These are phyloP conservation scores for Spondyliosoma cantharus DNA, from an alignment of 2,797 vertebrate species.

Conservation along the genomic window DNA sequence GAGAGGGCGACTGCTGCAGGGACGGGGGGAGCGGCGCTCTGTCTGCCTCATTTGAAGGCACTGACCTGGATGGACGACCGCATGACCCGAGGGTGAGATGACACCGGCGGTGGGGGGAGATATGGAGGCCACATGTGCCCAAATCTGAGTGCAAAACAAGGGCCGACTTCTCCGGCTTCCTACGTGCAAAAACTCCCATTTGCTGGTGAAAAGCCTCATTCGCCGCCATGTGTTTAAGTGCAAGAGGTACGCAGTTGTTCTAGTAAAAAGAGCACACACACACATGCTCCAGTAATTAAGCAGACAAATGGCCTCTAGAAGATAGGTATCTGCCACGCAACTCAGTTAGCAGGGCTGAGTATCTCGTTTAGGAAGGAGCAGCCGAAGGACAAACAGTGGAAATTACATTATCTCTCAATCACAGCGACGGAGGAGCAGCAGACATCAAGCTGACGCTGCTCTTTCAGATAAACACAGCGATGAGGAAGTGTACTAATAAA, in stretches of 20 bases:
- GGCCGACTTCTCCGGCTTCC: background rate
- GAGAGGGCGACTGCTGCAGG: constrained; percentile 20
- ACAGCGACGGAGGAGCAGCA: constrained; percentile 54
- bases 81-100: constrained; percentile 67
- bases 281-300: constrained; percentile 67
- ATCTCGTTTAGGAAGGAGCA: constrained; percentile 70
- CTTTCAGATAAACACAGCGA: constrained; percentile 57
- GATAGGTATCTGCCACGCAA: constrained; percentile 71
- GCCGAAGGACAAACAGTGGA: constrained; percentile 71
- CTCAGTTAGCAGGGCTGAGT: constrained; percentile 69
- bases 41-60: constrained; percentile 72
- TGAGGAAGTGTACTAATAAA: constrained; percentile 51
- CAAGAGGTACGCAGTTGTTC: constrained; percentile 1
- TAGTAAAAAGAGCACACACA: constrained; percentile 17
- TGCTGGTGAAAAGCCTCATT: background rate
- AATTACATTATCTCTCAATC: constrained; percentile 78
- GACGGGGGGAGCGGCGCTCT: constrained; percentile 4
- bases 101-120: constrained; percentile 21
- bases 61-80: constrained; percentile 72
- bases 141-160: constrained; percentile 15
- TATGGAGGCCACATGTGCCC: constrained; percentile 37
- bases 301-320: constrained; percentile 67
- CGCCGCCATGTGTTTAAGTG: constrained; percentile 14
- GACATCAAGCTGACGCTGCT: constrained; percentile 50
- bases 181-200: constrained; percentile 15